These are phyloP conservation scores for Brachionus rotundiformis DNA, from an alignment of 1,140 invertebrate genomes.

Conservation along the genomic window DNA sequence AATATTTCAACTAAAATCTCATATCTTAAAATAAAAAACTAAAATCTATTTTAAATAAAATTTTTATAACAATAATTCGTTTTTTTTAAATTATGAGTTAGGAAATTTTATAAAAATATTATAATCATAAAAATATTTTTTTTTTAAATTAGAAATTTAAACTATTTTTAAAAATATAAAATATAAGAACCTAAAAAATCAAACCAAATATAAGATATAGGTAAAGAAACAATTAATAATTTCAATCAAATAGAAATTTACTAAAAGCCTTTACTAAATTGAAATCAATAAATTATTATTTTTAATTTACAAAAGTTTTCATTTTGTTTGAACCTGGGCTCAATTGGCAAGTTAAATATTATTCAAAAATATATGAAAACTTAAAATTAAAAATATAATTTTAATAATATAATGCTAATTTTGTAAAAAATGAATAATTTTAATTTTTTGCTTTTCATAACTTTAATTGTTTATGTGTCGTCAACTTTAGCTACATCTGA, in stretches of 20 bases:
- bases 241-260: too few relatives aligned
- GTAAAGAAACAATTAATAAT: too few relatives aligned
- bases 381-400: background rate
- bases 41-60: background rate
- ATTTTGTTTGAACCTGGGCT: too few relatives aligned
- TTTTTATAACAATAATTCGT: background rate
- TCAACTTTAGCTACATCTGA: conserved; percentile 14
- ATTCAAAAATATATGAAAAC: background rate
- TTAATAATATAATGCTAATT: conserved; percentile 8
- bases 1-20: too few relatives aligned
- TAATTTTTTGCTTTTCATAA: background rate
- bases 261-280: too few relatives aligned
- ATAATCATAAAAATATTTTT: background rate
- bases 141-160: background rate
- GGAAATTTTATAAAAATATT: background rate
- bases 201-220: too few relatives aligned
- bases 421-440: conserved; percentile 10
- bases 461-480: background rate
- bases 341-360: background rate
- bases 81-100: background rate
- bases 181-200: too few relatives aligned
- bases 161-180: background rate
- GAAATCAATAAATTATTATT: too few relatives aligned
- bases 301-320: too few relatives aligned
- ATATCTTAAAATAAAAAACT: background rate